Percentiles rank a stretch among this genome's conserved stretches.
Evolutionary conservation across 2,888 invertebrate species (phyloP).

Genomic region (Eupithecia abbreviata): DNA sequence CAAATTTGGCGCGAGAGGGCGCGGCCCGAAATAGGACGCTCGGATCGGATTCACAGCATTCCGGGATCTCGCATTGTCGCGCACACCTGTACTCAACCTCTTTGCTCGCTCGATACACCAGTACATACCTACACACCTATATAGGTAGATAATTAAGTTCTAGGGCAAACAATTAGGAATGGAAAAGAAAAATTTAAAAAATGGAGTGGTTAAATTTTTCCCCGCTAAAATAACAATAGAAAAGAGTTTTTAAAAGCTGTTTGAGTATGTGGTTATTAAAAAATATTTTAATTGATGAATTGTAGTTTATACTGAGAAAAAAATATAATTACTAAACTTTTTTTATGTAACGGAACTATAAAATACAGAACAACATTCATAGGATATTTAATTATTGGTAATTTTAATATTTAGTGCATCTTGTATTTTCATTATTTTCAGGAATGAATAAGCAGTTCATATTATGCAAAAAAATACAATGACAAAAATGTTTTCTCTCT

Average conservation of each 20-base stretch:
- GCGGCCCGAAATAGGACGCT: slow-evolving; percentile 73
- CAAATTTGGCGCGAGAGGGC: slow-evolving; percentile 81
- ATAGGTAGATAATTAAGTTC: neutral
- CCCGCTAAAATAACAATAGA: too few relatives aligned
- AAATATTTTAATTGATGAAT: neutral
- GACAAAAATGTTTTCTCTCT: neutral
- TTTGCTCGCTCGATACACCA: slow-evolving; percentile 6
- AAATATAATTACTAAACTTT: neutral
- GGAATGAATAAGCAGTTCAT: neutral
- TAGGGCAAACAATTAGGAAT: neutral
- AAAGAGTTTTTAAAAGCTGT: too few relatives aligned
- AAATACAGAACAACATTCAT: neutral
- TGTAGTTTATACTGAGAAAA: too few relatives aligned
- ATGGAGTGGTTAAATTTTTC: too few relatives aligned
- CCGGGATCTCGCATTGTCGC: slow-evolving; percentile 65
- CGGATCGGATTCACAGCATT: slow-evolving; percentile 81
- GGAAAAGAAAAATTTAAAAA: neutral
- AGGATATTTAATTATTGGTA: neutral
- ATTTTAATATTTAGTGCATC: neutral
- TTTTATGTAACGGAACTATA: neutral
- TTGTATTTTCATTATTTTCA: neutral
- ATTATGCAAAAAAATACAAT: neutral
- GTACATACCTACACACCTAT: neutral
- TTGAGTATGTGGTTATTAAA: neutral
- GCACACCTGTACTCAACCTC: slow-evolving; percentile 54